Evolutionary conservation across 2,888 invertebrate species (phyloP).

Genomic region (Byasa hedistus): DNA sequence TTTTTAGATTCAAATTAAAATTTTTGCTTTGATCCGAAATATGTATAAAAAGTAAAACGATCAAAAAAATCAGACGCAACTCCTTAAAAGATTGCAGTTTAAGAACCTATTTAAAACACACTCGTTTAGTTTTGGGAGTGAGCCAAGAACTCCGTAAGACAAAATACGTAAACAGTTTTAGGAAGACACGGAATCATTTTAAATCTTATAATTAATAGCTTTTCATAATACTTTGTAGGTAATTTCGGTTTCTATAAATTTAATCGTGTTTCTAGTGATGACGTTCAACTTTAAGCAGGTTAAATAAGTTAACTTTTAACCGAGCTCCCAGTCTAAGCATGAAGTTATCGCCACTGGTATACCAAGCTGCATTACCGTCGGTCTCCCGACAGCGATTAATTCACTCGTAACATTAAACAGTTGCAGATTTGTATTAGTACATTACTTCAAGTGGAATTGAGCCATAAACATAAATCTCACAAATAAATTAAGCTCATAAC

Average conservation of each 20-base stretch:
- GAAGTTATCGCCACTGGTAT: slow-evolving; percentile 6
- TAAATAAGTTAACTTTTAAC: not conserved
- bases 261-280: not conserved
- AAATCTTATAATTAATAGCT: not conserved
- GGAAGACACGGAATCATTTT: not conserved
- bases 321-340: not conserved
- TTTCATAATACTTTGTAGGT: too few species aligned
- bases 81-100: not conserved
- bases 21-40: not conserved
- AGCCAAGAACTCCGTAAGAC: not conserved
- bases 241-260: not conserved
- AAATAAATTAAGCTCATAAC: slow-evolving; percentile 30
- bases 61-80: not conserved
- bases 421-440: slow-evolving; percentile 27
- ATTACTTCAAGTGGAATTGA: slow-evolving; percentile 28
- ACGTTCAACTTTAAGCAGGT: not conserved
- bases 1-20: too few species aligned
- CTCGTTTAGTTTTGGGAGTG: not conserved
- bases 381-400: slow-evolving; percentile 18
- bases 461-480: slow-evolving; percentile 29
- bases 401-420: slow-evolving; percentile 21
- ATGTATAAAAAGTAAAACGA: not conserved
- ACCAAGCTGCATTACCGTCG: slow-evolving; percentile 6
- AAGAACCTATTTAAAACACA: not conserved
- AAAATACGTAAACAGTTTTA: not conserved